Evolutionary conservation across 2,888 invertebrate genomes (phyloP), one percentile per base, ranked within the genome.

Genomic region (Phyllotreta cruciferae): DNA sequence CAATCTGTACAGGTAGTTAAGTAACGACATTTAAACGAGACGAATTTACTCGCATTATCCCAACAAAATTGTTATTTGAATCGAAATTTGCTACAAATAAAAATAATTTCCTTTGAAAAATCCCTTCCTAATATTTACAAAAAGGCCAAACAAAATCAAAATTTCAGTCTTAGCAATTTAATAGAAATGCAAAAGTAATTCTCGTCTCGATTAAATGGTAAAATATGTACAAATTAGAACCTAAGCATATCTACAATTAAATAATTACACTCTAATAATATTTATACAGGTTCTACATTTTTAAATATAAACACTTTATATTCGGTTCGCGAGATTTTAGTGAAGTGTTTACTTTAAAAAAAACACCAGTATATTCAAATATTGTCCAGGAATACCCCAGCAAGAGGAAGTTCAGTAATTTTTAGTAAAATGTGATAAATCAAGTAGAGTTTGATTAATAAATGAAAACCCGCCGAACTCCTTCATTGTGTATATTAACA

Each of bases 1-100:
- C 76, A 77, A 76, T 75, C 77, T 79, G 77, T 79, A 78, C 79
- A 78, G 67, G 67, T 72, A 74, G 70, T 70, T 71, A 71, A 69
- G 66, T 68, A 69, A 62, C 63, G 65, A 68, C 64, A 58, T 58
- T 62, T 38, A 37, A 45, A 63, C 60, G 63, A 63, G 68, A 69
- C 68, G 66, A 63, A 44, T 63, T 66, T 62, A 63, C 56, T 9
- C 14, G 10, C n/a, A 10, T n/a, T 41, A n/a, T n/a, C 10, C 9
- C 41, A 41, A 10, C 10, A n/a, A 9, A 41, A 41, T 3, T 6
- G 38, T 38, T 8, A 38, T 38, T 38, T 3, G 4, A 24, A 24
- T 4, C 24, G 4, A 24, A 24, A 24, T 24, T 24, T 24, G 24
- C 24, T 24, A 24, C 24, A 24, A 24, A 24, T 24, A 24, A 24